phyloP scores from a whole-genome alignment of 2,797 vertebrate species.

The Manis javanica region DNA sequence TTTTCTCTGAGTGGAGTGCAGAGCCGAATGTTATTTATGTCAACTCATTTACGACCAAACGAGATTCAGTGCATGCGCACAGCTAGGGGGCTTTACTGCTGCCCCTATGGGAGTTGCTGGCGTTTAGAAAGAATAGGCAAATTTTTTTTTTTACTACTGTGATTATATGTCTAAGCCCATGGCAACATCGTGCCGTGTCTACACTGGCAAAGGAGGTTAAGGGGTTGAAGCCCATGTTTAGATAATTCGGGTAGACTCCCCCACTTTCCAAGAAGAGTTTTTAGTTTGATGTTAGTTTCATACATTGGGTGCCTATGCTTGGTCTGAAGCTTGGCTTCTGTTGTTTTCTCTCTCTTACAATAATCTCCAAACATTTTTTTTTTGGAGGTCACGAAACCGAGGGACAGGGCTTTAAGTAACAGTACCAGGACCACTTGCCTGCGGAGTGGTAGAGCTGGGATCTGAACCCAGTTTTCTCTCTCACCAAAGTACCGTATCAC shows the following conservation, averaged over 20 bases:
- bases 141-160: not conserved
- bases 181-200: not conserved
- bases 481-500: rapidly evolving
- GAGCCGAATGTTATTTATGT: constrained; percentile 55
- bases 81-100: not conserved
- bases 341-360: not conserved
- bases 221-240: not conserved
- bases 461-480: not conserved
- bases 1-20: constrained; percentile 21
- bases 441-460: not conserved
- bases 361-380: not conserved
- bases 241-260: not conserved
- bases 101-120: not conserved
- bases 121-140: not conserved
- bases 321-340: not conserved
- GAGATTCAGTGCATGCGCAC: not conserved
- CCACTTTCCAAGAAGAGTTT: not conserved
- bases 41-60: not conserved
- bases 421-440: not conserved
- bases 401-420: not conserved
- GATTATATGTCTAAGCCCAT: not conserved
- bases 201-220: not conserved
- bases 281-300: not conserved
- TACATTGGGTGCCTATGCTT: not conserved
- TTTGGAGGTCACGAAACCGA: not conserved